phyloP scores from a whole-genome alignment of 2,113 vertebrate species.

The Propithecus coquereli region DNA sequence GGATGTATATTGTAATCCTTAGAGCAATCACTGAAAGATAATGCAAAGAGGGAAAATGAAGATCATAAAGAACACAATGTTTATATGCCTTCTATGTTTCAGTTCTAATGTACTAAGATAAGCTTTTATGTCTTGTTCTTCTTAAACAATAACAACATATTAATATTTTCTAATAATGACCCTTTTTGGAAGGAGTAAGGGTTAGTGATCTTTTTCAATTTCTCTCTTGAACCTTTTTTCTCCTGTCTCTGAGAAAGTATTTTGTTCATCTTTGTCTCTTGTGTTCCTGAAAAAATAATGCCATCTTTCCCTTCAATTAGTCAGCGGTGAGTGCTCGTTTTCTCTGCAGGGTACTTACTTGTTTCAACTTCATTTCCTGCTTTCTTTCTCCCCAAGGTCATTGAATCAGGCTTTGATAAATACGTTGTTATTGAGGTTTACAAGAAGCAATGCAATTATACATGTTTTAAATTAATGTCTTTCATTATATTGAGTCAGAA shows the following conservation, averaged over 20 bases:
- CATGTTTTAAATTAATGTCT: constrained; percentile 51
- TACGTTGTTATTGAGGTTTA: constrained; percentile 34
- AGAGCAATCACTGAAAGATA: background rate
- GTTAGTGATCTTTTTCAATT: background rate
- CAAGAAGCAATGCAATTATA: constrained; percentile 8
- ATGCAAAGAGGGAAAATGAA: background rate
- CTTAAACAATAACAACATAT: background rate
- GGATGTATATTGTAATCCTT: background rate
- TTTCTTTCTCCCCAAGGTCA: background rate
- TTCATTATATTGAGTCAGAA: constrained; percentile 70
- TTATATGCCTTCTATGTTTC: background rate
- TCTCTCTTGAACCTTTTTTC: background rate
- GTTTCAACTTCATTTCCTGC: constrained; percentile 64
- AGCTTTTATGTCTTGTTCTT: background rate
- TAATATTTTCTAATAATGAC: background rate
- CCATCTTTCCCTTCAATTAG: constrained; percentile 13
- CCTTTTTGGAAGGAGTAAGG: background rate
- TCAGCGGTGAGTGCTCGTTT: constrained; percentile 20
- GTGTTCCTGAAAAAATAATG: constrained; percentile 10
- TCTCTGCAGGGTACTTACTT: constrained; percentile 28
- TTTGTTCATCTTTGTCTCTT: background rate
- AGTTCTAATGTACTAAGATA: background rate
- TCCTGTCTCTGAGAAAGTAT: background rate
- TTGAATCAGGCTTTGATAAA: constrained; percentile 60
- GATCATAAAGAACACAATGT: background rate